Conservation (phyloP, 2,113 vertebrate genomes). For the Polypterus bichir region DNA sequence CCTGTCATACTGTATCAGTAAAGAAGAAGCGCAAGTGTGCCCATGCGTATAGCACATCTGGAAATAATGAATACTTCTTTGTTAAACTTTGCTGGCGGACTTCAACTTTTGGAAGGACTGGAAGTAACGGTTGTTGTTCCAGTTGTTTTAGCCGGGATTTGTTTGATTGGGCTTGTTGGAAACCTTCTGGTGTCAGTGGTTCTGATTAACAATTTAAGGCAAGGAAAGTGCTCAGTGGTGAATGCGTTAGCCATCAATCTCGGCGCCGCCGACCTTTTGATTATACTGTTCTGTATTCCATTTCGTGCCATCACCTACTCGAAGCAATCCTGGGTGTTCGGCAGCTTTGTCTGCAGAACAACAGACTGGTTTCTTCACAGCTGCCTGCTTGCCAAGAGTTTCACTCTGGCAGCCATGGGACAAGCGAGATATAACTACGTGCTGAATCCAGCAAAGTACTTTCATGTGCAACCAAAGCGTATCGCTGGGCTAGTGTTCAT, state of each 20-base stretch:
- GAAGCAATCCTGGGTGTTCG: conserved; percentile 51
- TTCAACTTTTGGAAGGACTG: conserved; percentile 38
- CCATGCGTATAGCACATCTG: conserved; percentile 8
- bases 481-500: conserved; percentile 30
- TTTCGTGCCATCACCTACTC: conserved; percentile 49
- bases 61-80: conserved; percentile 39
- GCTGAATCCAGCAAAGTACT: conserved; percentile 14
- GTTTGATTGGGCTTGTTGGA: conserved; percentile 42
- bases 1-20: no score
- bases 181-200: conserved; percentile 49
- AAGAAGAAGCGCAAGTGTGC: background rate
- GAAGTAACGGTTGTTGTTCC: conserved; percentile 40
- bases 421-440: conserved; percentile 37
- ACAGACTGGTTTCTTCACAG: conserved; percentile 61
- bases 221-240: conserved; percentile 36
- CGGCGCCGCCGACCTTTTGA: conserved; percentile 43
- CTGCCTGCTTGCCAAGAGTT: conserved; percentile 51
- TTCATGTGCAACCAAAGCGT: conserved; percentile 25
- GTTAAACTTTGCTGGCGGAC: conserved; percentile 42
- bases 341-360: conserved; percentile 46
- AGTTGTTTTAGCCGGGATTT: conserved; percentile 40
- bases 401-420: conserved; percentile 45
- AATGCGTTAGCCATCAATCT: conserved; percentile 43
- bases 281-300: conserved; percentile 47
- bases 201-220: conserved; percentile 39